Conservation (phyloP, 2,113 vertebrate genomes). For the Amblyopsis rosae region DNA sequence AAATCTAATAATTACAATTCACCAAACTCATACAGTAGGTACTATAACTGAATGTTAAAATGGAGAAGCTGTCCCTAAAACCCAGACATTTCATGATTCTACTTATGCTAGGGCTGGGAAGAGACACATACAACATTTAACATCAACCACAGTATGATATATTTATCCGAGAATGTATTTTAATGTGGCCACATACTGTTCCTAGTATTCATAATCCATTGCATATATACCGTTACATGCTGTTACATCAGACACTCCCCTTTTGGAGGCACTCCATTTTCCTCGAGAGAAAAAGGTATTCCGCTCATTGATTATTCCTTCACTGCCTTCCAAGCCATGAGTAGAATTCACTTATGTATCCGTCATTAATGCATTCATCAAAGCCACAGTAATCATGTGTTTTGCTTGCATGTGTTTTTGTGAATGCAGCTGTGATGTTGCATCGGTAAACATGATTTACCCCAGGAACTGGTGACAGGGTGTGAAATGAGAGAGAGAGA, state of each 20-base stretch:
- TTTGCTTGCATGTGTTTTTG: slow-evolving; percentile 49
- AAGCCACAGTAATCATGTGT: slow-evolving; percentile 39
- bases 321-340: slow-evolving; percentile 28
- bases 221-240: slow-evolving; percentile 21
- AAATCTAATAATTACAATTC: neutral
- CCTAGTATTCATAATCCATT: slow-evolving; percentile 8
- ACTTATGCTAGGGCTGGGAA: too few relatives aligned
- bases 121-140: too few relatives aligned
- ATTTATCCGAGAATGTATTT: too few relatives aligned
- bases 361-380: slow-evolving; percentile 48
- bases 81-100: too few relatives aligned
- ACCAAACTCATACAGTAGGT: too few relatives aligned
- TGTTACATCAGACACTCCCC: slow-evolving; percentile 40
- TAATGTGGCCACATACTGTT: neutral
- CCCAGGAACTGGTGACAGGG: slow-evolving; percentile 14
- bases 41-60: too few relatives aligned
- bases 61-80: too few relatives aligned
- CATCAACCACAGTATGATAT: too few relatives aligned
- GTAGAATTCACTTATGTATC: slow-evolving; percentile 36
- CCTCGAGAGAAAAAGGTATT: neutral
- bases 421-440: slow-evolving; percentile 23
- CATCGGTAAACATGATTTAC: slow-evolving; percentile 54
- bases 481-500: slow-evolving; percentile 24
- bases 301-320: slow-evolving; percentile 8
- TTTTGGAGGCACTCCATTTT: slow-evolving; percentile 5